Evolutionary conservation across 2,113 vertebrate species (phyloP).

Genomic region (Mustela nigripes): DNA sequence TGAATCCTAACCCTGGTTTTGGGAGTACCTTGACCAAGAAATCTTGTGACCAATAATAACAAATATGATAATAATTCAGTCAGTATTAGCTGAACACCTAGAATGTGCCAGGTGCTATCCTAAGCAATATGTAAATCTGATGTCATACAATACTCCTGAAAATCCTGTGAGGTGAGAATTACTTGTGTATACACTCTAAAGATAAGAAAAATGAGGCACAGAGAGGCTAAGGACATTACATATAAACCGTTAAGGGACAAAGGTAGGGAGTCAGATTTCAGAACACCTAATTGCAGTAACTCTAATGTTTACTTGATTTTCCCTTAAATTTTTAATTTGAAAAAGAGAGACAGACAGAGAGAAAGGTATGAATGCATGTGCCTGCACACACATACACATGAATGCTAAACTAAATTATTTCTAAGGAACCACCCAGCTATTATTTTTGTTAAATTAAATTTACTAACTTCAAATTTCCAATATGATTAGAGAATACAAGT

Average conservation of each 20-base stretch:
- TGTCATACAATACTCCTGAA: background rate
- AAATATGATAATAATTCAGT: background rate
- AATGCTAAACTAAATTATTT: background rate
- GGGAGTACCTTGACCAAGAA: background rate
- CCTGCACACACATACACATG: background rate
- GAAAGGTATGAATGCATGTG: background rate
- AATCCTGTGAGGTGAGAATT: background rate
- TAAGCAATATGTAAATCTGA: background rate
- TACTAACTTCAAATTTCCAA: constrained; percentile 19
- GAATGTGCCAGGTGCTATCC: background rate
- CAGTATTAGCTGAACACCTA: background rate
- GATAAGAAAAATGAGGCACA: background rate
- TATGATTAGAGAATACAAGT: background rate
- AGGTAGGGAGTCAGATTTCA: background rate
- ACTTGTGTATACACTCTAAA: background rate
- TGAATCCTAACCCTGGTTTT: background rate
- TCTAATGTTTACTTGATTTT: background rate
- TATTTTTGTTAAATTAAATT: background rate
- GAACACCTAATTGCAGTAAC: background rate
- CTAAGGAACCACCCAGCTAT: background rate
- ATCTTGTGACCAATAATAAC: background rate
- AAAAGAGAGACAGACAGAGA: background rate
- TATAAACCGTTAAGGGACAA: constrained; percentile 1
- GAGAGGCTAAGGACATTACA: background rate
- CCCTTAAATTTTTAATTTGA: background rate